Conservation (phyloP, 1,140 invertebrate genomes). For the Chironomus tepperi region DNA sequence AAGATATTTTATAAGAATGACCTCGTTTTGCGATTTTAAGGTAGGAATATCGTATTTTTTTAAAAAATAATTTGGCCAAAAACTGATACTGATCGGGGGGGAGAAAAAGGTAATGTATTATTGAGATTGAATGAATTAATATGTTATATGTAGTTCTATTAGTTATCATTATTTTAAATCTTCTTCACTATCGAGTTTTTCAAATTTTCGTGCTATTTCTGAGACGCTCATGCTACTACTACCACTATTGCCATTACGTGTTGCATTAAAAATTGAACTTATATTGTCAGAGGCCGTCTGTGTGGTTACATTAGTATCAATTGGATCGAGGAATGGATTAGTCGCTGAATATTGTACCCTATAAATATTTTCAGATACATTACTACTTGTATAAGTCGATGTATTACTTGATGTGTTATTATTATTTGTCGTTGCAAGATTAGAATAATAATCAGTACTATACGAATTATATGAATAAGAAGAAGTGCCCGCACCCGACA, state of each 20-base stretch:
- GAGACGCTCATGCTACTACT: constrained; percentile 20
- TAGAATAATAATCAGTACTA: constrained; percentile 16
- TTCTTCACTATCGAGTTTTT: constrained; percentile 19
- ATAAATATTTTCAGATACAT: constrained; percentile 36
- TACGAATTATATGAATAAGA: background rate
- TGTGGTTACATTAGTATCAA: background rate
- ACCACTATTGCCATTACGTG: constrained; percentile 26
- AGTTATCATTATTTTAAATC: background rate
- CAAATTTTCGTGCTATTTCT: background rate
- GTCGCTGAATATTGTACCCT: constrained; percentile 39
- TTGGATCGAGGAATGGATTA: constrained; percentile 35
- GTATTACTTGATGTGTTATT: constrained; percentile 26
- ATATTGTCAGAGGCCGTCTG: constrained; percentile 24
- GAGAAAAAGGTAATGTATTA: background rate
- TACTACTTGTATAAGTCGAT: constrained; percentile 23
- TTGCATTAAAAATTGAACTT: constrained; percentile 29
- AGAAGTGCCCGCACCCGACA: constrained; percentile 30
- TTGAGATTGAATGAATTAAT: background rate
- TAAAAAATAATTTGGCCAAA: constrained; percentile 10
- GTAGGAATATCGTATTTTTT: background rate
- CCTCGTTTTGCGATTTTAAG: background rate
- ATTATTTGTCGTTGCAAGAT: constrained; percentile 22
- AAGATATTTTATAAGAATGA: background rate
- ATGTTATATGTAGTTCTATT: background rate
- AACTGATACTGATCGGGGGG: constrained; percentile 18